Evolutionary conservation across 2,113 vertebrate species (phyloP), one percentile per base, ranked within the genome.

Genomic region (Phrynocephalus versicolor): DNA sequence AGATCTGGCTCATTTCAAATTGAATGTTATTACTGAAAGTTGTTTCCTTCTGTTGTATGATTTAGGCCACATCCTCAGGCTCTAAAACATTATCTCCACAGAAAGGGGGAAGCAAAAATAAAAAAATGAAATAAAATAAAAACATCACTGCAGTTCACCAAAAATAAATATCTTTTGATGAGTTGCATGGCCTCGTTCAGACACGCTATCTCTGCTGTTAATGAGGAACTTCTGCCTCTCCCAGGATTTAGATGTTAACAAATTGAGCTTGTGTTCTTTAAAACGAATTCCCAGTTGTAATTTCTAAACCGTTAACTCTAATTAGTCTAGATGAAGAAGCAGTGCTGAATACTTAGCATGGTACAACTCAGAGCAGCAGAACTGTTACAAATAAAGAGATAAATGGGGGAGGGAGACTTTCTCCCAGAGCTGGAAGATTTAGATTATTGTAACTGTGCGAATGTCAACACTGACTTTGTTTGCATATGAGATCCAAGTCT

Each of bases 251-350:
- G 65, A 79, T 92, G 92, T 86, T 87, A 85, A 83, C 35, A 88
- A 92, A 81, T 84, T 37, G 83, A 69, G 78, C 84, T 90, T 64
- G 19, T 81, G 82, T 92, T 94, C 89, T 89, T 88, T 89, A 45
- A 85, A 70, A 74, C 85, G 62, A 91, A 93, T 92, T 85, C 90
- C 51, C 8, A 85, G 85, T 72, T 81, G 83, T 93, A 89, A 88
- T 90, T 92, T 92, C 87, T 91, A 89, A 89, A 80, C 93, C 62
- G 83, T 91, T 92, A 92, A 90, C 89, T 92, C 88, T 94, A 91
- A 95, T 95, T 93, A 94, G 87, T 6, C 25, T 85, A 91, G 87
- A 82, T 89, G 88, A 89, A 74, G 89, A 86, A 89, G 84, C 0
- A 55, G n/a, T 27, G 62, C 25, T 39, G 57, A 60, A 55, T 33